Evolutionary conservation across 2,113 vertebrate species (phyloP), one percentile per base, ranked within the genome.

Genomic region (Urocynchramus pylzowi): DNA sequence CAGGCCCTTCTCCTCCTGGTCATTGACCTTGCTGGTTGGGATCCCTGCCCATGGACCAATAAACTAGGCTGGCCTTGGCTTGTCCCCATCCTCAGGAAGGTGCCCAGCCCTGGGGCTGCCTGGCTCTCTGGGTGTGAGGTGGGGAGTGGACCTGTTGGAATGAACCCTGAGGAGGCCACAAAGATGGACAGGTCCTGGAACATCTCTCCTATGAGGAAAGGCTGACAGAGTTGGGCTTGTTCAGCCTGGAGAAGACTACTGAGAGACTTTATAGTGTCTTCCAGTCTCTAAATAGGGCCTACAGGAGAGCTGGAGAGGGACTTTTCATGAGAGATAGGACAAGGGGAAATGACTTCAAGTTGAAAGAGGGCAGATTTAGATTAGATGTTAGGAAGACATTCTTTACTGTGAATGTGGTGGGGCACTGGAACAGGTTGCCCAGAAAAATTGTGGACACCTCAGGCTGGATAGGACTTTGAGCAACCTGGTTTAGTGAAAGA

Each of bases 111-210:
- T 37, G 37, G n/a, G 19, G 23, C 26, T 93, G 33, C 39, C 31
- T 0, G 0, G 19, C 8, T 54, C 4, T 57, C 57, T 28, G 30
- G 4, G 5, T 44, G 3, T 39, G 6, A 6, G 6, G 3, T 24
- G 42, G 33, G 26, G 21, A 45, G 13, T 24, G 18, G 27, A 45
- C 13, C 37, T 45, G 19, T 45, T 45, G 61, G 20, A 68, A 75
- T 13, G 30, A 82, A 16, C 21, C 30, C 47, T 35, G 47, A 75
- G 24, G 9, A 76, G 24, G 15, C 30, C 39, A 47, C 14, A 26
- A 60, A 68, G 45, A 24, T 31, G 7, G 61, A 15, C 11, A 41
- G 8, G 5, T 28, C 24, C n/a, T 67, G 60, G 16, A 53, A 68
- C 15, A n/a, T 24, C 20, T 39, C 7, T 75, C 19, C 39, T 41